Evolutionary conservation across 2,888 invertebrate species (phyloP).

Genomic region (Andricus quercusramuli): DNA sequence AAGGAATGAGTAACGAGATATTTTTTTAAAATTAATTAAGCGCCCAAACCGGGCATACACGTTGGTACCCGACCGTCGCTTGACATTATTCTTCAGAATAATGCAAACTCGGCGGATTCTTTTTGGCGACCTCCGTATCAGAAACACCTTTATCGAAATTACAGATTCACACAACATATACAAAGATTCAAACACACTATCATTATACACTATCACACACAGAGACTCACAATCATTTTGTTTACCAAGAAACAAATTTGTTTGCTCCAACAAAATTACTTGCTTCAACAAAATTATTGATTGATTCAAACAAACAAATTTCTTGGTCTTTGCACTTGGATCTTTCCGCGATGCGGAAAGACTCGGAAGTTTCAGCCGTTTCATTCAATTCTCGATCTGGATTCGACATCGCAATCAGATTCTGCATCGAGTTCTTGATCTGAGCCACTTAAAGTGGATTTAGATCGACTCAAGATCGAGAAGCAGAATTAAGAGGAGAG

Average conservation of each 20-base stretch:
- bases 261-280: no score
- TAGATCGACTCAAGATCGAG: constrained; percentile 35
- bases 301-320: background rate
- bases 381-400: constrained; percentile 25
- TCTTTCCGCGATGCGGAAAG: constrained; percentile 26
- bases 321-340: background rate
- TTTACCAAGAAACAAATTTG: background rate
- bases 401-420: constrained; percentile 14
- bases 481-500: constrained; percentile 16
- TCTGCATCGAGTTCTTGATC: constrained; percentile 26
- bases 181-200: constrained; percentile 10
- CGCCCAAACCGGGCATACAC: constrained; percentile 72
- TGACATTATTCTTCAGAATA: constrained; percentile 60
- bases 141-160: constrained; percentile 5
- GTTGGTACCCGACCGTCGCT: constrained; percentile 64
- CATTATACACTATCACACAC: background rate
- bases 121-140: constrained; percentile 53
- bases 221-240: background rate
- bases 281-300: background rate
- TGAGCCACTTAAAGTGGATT: constrained; percentile 17
- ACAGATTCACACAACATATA: constrained; percentile 11
- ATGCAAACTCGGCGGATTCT: constrained; percentile 67
- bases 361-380: constrained; percentile 20
- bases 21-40: constrained; percentile 48
- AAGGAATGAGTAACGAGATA: constrained; percentile 39